phyloP scores from a whole-genome alignment of 2,113 vertebrate genomes.

The Brachionichthys hirsutus region DNA sequence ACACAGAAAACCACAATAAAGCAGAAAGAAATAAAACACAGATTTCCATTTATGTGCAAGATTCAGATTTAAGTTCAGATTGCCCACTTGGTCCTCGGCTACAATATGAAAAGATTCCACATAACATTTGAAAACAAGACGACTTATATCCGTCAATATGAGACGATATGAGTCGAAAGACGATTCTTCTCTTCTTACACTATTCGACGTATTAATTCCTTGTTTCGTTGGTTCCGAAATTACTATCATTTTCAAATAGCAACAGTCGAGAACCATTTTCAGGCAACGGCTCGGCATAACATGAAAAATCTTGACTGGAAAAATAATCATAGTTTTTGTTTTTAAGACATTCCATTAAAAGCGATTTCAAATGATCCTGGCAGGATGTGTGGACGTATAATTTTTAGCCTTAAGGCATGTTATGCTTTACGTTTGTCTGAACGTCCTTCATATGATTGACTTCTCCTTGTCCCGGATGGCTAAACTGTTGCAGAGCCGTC shows the following conservation, averaged over 20 bases:
- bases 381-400: slow-evolving; percentile 7
- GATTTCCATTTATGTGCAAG: slow-evolving; percentile 48
- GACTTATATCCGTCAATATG: no score
- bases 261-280: background rate
- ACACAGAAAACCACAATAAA: slow-evolving; percentile 15
- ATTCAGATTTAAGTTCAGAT: slow-evolving; percentile 30
- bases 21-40: slow-evolving; percentile 13
- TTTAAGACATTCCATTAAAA: slow-evolving; percentile 8
- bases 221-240: background rate
- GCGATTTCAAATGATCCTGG: slow-evolving; percentile 19
- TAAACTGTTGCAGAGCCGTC: slow-evolving; percentile 14
- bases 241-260: background rate
- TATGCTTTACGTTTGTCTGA: no score
- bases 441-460: background rate
- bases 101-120: no score
- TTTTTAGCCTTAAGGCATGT: no score
- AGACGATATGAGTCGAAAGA: no score
- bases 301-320: slow-evolving; percentile 5
- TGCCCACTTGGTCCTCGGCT: no score
- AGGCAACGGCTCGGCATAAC: background rate
- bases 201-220: no score
- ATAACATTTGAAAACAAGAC: no score
- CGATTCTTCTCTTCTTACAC: no score
- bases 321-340: background rate
- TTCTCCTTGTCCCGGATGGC: slow-evolving; percentile 1